A percentile compares a stretch with the other conserved stretches of the same genome.
Evolutionary conservation across 1,140 invertebrate species (phyloP).

Genomic region (Drosophila kanapiae): DNA sequence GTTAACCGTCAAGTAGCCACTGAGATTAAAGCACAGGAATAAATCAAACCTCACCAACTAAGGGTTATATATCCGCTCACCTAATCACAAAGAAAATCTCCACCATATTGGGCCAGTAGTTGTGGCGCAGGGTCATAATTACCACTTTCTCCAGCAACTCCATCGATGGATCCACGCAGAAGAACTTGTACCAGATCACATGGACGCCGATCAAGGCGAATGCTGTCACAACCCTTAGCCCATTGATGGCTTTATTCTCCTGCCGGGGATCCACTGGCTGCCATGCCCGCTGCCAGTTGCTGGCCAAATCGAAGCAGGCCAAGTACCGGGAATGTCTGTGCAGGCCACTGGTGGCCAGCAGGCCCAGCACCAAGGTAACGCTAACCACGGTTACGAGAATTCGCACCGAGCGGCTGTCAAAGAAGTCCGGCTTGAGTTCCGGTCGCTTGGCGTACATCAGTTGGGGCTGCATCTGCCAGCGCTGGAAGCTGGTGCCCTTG

Average conservation of each 20-base stretch:
- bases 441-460: constrained; percentile 39
- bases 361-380: not conserved
- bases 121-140: constrained; percentile 13
- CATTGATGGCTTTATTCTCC: constrained; percentile 57
- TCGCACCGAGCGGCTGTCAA: not conserved
- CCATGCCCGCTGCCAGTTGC: constrained; percentile 47
- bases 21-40: not conserved
- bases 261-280: not conserved
- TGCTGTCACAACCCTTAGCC: constrained; percentile 44
- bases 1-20: constrained; percentile 53
- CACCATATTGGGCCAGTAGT: constrained; percentile 34
- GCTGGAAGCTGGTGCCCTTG: not conserved
- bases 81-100: constrained; percentile 62
- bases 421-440: constrained; percentile 7
- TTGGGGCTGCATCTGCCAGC: constrained; percentile 34
- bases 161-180: constrained; percentile 26
- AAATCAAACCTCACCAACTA: not conserved
- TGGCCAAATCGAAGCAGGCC: constrained; percentile 42
- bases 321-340: not conserved
- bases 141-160: constrained; percentile 4
- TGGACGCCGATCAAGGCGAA: constrained; percentile 37
- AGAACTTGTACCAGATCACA: constrained; percentile 42
- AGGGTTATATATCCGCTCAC: constrained; percentile 1
- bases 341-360: constrained; percentile 3
- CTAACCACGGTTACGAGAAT: not conserved